phyloP scores from a whole-genome alignment of 2,888 invertebrate species.

The Heteropelma amictum region DNA sequence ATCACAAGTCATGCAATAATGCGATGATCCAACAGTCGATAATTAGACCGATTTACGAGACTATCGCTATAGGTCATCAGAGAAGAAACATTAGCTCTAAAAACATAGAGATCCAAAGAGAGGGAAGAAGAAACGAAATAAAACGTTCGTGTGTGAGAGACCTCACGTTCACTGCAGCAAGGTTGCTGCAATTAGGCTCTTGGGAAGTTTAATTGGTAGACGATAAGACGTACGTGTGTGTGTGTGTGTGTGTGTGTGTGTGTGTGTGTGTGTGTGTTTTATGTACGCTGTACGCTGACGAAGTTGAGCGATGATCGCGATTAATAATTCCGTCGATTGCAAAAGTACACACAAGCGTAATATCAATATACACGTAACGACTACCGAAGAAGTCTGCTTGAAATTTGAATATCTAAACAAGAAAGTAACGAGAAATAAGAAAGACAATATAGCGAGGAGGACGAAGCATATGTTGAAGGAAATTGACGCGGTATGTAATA shows the following conservation, averaged over 20 bases:
- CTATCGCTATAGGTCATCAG: not conserved
- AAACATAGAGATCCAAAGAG: not conserved
- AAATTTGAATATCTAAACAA: not conserved
- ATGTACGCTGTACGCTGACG: not conserved
- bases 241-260: not conserved
- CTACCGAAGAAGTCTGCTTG: not conserved
- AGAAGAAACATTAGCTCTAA: not conserved
- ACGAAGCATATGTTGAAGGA: not conserved
- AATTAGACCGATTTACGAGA: not conserved
- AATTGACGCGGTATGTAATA: not conserved
- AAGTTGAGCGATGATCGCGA: constrained; percentile 44
- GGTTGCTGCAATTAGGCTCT: constrained; percentile 39
- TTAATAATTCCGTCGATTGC: constrained; percentile 35
- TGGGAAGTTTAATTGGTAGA: constrained; percentile 16
- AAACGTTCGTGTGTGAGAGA: too few relatives aligned
- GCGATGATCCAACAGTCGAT: constrained; percentile 1
- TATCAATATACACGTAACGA: constrained; percentile 4
- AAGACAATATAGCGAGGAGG: not conserved
- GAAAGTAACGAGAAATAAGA: not conserved
- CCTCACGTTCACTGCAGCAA: not conserved
- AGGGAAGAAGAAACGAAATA: not conserved
- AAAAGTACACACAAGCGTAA: not conserved
- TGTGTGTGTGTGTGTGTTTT: not conserved
- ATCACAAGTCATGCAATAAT: not conserved
- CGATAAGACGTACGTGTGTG: not conserved